Evolutionary conservation across 2,888 invertebrate species (phyloP), one percentile per base, ranked within the genome.

Genomic region (Icerya purchasi): DNA sequence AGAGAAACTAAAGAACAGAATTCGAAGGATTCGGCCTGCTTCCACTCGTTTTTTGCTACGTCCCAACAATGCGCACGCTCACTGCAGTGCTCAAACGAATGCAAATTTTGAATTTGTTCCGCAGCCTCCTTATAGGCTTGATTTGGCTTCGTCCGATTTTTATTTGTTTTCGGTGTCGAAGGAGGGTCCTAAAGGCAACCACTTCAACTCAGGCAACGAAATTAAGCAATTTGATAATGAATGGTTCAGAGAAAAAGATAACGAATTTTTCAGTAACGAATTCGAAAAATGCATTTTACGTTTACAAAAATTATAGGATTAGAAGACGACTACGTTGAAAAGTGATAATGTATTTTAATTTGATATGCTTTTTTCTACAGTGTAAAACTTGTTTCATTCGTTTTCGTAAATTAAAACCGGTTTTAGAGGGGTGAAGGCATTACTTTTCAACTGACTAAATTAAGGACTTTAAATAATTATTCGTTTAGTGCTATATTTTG

Each of bases 51-150:
- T 64, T 18, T 53, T 53, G 21, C 50, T 65, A 21, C 60, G 61
- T 19, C 64, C 64, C 53, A 62, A 64, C 64, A 65, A 63, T 54
- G n/a, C n/a, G n/a, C n/a, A n/a, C n/a, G n/a, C n/a, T 3, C 61
- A 64, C 61, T 51, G 56, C 10, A 61, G 64, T 2, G 53, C 50
- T 25, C 51, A 49, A 14, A 63, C 64, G 14, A 53, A 60, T 24
- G 53, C n/a, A n/a, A 52, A 52, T 19, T 52, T 52, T 52, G 52
- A 52, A 36, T 8, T 14, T 36, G 36, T 36, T 36, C 14, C 5
- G 36, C 36, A 36, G 5, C 36, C 36, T 14, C 36, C 36, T 36
- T 14, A 36, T 36, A 36, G 14, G 8, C 5, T 14, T 14, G 36
- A n/a, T n/a, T n/a, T n/a, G n/a, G n/a, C n/a, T n/a, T n/a, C n/a